Evolutionary conservation across 1,140 invertebrate genomes (phyloP).

Genomic region (Triops cancriformis): DNA sequence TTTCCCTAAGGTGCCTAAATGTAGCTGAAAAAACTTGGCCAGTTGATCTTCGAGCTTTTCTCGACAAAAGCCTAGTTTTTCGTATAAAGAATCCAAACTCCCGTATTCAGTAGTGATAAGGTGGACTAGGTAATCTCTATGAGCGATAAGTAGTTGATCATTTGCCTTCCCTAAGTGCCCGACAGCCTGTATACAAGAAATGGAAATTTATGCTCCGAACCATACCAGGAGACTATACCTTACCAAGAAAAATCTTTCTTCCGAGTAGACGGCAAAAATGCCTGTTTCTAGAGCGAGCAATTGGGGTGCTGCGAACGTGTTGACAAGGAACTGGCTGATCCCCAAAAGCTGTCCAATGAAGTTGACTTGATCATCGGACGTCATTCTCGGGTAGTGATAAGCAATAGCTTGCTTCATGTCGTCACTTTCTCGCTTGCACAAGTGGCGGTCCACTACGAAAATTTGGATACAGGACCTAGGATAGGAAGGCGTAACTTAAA

Average conservation of each 20-base stretch:
- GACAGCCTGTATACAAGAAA: slow-evolving; percentile 7
- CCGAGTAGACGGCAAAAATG: slow-evolving; percentile 21
- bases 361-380: slow-evolving; percentile 17
- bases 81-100: neutral
- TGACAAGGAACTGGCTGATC: slow-evolving; percentile 14
- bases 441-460: neutral
- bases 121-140: slow-evolving; percentile 18
- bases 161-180: neutral
- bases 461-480: neutral
- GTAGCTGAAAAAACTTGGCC: neutral
- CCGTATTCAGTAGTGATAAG: slow-evolving; percentile 19
- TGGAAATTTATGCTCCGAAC: neutral
- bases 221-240: neutral
- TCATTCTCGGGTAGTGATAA: slow-evolving; percentile 19
- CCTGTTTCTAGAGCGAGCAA: slow-evolving; percentile 8
- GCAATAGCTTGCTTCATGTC: slow-evolving; percentile 19
- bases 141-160: slow-evolving; percentile 15
- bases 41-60: neutral
- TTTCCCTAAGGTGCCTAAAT: neutral
- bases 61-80: neutral
- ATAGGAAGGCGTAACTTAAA: neutral
- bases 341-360: slow-evolving; percentile 23
- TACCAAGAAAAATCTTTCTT: slow-evolving; percentile 22
- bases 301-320: neutral
- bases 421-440: slow-evolving; percentile 14